Base-by-base conservation (phyloP, 2,797 vertebrate species). In the Crenuchus spilurus region DNA sequence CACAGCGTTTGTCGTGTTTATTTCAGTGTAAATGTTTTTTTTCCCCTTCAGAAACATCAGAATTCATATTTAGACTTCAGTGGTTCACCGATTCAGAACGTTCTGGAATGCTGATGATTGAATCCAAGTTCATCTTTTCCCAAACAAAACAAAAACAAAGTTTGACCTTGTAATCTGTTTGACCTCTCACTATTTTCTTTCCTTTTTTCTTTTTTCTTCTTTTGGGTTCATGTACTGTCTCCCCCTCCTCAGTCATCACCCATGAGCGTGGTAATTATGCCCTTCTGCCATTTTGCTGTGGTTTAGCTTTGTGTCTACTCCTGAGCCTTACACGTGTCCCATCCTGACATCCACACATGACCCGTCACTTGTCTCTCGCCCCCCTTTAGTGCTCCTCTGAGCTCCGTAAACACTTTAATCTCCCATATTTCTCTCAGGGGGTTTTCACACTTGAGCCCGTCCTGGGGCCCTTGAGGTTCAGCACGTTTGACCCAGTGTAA, bases 211-310 rank as follows among this genome's bases (percentile, higher is more conserved):
- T 84, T 86, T 78, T 90, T 86, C 90, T 91, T 88, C 87, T 88
- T 90, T 93, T 93, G 82, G 79, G 94, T 93, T 91, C 91, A 90
- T 94, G 91, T 94, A 85, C 91, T 89, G 89, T 93, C 90, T 84
- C 92, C 91, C 92, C 87, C 91, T 92, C 92, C 92, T 95, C 95
- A 97, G 95, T 94, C 94, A 95, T 95, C 94, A 95, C 90, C 94
- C 94, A 95, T 96, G 95, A 97, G 91, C 94, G 91, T 94, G 96
- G 96, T 96, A 97, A 97, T 95, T 97, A 97, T 96, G 85, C 89
- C 54, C 90, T 92, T 93, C 88, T 89, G 89, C 91, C 93, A 90
- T 93, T 91, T 91, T 85, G 84, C 86, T 88, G 90, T 90, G 84
- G 81, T 91, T 92, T 90, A 88, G 79, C 88, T 90, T 89, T 86